Evolutionary conservation across 2,888 invertebrate genomes (phyloP), one percentile per base, ranked within the genome.

Genomic region (Anthrax anthrax): DNA sequence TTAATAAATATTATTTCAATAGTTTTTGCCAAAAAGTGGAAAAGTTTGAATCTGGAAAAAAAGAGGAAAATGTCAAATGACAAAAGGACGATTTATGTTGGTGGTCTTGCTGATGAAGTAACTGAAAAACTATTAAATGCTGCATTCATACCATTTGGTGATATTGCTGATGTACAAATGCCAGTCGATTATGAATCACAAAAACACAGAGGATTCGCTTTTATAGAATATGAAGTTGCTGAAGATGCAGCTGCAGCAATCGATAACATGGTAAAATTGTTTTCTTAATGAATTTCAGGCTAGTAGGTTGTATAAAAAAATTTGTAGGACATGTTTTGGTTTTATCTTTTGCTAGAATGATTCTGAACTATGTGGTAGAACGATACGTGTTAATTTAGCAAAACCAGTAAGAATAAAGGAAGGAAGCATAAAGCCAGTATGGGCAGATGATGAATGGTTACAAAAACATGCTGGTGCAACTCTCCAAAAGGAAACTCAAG

Each of bases 161-260:
- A 98, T 65, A 82, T 98, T 49, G 81, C 91, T n/a, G 96, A 97
- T 65, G 87, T 98, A 39, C 94, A 96, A 71, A 91, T 68, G 65
- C 98, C 98, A 12, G 72, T 97, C 43, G 98, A 98, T 72, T 98
- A 96, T 72, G 95, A 97, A 69, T 82, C 85, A 46, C 94, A 96
- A 62, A 94, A 92, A 61, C 96, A 97, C 62, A 75, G 96, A 60
- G 96, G 96, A n/a, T 98, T 96, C 71, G 95, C 96, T 1, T 98
- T 99, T 65, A 84, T 99, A 53, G 98, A 98, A 70, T 98, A 92
- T 71, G 98, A 98, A 70, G 77, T 81, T 54, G 84, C 90, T 10
- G 97, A 97, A 71, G 98, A 98, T 77, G 96, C 97, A n/a, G 85
- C 90, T 12, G 89, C 95, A 32, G 96, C 97, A 41, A 96, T 98